Evolutionary conservation across 2,888 invertebrate genomes (phyloP).

Genomic region (Alviniconcha strummeri): DNA sequence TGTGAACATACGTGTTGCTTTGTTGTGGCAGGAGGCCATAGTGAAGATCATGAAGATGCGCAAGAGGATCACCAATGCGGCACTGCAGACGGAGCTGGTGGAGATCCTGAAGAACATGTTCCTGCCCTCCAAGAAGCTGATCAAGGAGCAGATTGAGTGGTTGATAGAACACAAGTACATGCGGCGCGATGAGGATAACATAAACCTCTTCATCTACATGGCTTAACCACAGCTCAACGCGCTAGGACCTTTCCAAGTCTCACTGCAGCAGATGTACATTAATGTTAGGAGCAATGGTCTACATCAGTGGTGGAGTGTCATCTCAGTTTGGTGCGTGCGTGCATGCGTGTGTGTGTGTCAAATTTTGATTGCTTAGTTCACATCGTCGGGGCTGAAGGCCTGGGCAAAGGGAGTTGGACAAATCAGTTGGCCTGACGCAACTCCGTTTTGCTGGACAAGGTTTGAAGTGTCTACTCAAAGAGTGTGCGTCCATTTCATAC

Average conservation of each 20-base stretch:
- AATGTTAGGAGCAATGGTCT: too few relatives aligned
- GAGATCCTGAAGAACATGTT: constrained; percentile 99
- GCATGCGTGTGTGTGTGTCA: neutral
- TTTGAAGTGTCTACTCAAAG: too few relatives aligned
- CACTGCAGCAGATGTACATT: too few relatives aligned
- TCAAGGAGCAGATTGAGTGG: constrained; percentile 99
- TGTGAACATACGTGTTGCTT: too few relatives aligned
- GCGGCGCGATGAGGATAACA: constrained; percentile 95
- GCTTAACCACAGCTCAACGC: constrained; percentile 75
- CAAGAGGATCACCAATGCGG: constrained; percentile 93
- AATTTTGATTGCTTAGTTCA: neutral
- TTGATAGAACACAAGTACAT: constrained; percentile 99
- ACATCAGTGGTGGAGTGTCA: too few relatives aligned
- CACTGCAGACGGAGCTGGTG: constrained; percentile 96
- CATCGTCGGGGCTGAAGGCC: too few relatives aligned
- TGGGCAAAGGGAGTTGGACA: too few relatives aligned
- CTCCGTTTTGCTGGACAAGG: too few relatives aligned
- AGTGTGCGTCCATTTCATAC: too few relatives aligned
- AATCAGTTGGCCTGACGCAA: too few relatives aligned
- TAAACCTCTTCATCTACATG: constrained; percentile 98
- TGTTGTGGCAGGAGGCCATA: constrained; percentile 87
- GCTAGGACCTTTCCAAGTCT: too few relatives aligned
- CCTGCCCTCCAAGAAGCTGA: constrained; percentile 98
- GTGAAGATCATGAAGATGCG: constrained; percentile 99
- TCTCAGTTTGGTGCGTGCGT: neutral